These are phyloP conservation scores for Oscheius myriophilus DNA, from an alignment of 2,888 invertebrate species.

Conservation along the genomic window DNA sequence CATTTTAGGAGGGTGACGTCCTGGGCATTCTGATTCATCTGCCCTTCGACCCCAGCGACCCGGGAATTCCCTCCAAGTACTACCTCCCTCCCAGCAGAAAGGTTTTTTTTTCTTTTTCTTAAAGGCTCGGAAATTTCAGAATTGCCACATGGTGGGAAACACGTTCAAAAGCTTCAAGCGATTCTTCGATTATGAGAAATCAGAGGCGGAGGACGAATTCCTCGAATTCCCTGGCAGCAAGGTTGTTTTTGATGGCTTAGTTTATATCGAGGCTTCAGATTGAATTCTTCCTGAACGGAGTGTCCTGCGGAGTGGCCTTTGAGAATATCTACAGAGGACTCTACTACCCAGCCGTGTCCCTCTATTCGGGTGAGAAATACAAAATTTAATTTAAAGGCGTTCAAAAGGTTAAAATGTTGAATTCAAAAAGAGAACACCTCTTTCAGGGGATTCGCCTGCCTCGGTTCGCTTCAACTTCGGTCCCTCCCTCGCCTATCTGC, in stretches of 20 bases:
- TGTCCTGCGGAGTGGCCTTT: slow-evolving; percentile 87
- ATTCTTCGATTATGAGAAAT: too few relatives aligned
- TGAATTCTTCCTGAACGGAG: slow-evolving; percentile 85
- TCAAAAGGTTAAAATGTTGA: too few relatives aligned
- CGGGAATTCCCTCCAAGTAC: slow-evolving; percentile 24
- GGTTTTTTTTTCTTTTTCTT: neutral
- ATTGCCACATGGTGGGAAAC: too few relatives aligned
- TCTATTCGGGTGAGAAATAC: slow-evolving; percentile 78
- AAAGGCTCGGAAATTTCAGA: too few relatives aligned
- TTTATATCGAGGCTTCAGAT: slow-evolving; percentile 59
- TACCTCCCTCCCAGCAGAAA: slow-evolving; percentile 37
- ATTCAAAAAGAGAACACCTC: too few relatives aligned
- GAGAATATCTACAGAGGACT: slow-evolving; percentile 85
- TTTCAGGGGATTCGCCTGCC: slow-evolving; percentile 73
- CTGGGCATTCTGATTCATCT: slow-evolving; percentile 86
- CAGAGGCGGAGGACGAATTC: too few relatives aligned
- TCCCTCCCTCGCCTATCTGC: slow-evolving; percentile 86
- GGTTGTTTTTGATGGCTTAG: slow-evolving; percentile 12
- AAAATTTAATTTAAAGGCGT: too few relatives aligned
- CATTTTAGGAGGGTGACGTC: slow-evolving; percentile 59
- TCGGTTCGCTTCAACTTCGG: slow-evolving; percentile 89
- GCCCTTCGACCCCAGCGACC: slow-evolving; percentile 48
- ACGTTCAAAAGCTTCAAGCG: too few relatives aligned
- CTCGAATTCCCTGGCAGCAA: too few relatives aligned
- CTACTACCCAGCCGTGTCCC: slow-evolving; percentile 91